Evolutionary conservation across 30 jellyfish, hydroid and myxozoan genomes (phyloP).

Genomic region (Hydractinia echinata): DNA sequence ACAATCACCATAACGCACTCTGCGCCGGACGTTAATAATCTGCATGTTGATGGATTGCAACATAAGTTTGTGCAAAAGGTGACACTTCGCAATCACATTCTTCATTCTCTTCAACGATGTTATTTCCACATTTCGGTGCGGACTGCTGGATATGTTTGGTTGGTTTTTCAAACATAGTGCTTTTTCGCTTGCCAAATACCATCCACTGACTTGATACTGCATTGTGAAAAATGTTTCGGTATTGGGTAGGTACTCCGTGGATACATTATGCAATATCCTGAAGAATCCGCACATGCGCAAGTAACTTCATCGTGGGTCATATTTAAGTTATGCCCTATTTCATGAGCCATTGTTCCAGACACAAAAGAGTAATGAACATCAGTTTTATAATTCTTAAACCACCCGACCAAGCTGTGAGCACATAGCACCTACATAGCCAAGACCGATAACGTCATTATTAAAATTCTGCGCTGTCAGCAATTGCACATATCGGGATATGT

Average conservation of each 20-base stretch:
- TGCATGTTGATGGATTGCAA: conserved; percentile 2
- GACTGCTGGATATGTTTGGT: not conserved
- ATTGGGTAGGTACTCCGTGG: not conserved
- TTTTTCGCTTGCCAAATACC: not conserved
- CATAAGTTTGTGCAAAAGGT: conserved; percentile 2
- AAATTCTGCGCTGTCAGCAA: not conserved
- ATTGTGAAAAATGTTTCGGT: not conserved
- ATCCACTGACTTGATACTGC: not conserved
- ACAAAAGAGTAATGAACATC: not conserved
- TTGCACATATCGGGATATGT: not conserved
- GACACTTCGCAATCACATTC: conserved; percentile 20
- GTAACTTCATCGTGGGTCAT: conserved; percentile 51
- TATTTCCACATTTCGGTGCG: conserved; percentile 9
- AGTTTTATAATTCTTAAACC: not conserved
- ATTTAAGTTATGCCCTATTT: conserved; percentile 77
- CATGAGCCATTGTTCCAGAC: conserved; percentile 70
- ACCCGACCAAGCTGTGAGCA: conserved; percentile 26
- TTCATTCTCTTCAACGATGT: not conserved
- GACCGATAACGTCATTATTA: conserved; percentile 23
- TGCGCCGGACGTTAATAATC: not conserved
- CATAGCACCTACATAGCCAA: conserved; percentile 56
- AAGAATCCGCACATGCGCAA: conserved; percentile 43
- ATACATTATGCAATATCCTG: conserved; percentile 32
- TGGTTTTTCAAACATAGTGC: not conserved
- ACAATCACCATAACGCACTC: conserved; percentile 8